Evolutionary conservation across 1,140 invertebrate species (phyloP).

Genomic region (Berghia stephanieae): DNA sequence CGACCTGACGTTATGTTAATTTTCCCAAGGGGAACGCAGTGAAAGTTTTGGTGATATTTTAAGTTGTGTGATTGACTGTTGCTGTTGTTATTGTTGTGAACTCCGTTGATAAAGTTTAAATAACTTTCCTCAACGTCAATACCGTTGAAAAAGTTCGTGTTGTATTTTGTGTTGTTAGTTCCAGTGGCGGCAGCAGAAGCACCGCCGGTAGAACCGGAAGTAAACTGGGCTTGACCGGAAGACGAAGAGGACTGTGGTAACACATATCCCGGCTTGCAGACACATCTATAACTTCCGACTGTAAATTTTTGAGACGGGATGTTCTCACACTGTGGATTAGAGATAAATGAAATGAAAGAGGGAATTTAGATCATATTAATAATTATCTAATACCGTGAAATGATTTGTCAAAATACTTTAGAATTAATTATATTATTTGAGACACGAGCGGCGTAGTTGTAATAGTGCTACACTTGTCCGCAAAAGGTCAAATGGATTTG

Average conservation of each 20-base stretch:
- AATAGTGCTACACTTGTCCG: too few species aligned
- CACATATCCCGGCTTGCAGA: slow-evolving; percentile 56
- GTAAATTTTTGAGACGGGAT: slow-evolving; percentile 46
- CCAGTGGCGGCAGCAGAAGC: too few species aligned
- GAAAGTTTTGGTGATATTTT: neutral
- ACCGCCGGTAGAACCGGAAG: too few species aligned
- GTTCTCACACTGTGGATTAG: slow-evolving; percentile 55
- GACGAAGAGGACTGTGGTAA: slow-evolving; percentile 33
- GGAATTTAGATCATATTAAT: too few species aligned
- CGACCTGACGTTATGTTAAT: neutral
- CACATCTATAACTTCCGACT: slow-evolving; percentile 57
- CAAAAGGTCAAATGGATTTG: too few species aligned
- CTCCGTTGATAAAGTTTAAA: slow-evolving; percentile 42
- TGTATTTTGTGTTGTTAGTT: too few species aligned
- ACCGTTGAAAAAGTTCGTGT: slow-evolving; percentile 54
- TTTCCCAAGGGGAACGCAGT: neutral
- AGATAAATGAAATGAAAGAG: slow-evolving; percentile 22
- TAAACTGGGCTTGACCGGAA: too few species aligned
- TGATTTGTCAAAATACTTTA: too few species aligned
- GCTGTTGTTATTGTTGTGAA: slow-evolving; percentile 34
- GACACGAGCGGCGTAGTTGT: too few species aligned
- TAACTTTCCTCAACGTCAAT: slow-evolving; percentile 53
- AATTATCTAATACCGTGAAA: too few species aligned
- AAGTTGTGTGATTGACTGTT: neutral
- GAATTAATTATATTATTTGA: too few species aligned